Evolutionary conservation across 2,113 vertebrate genomes (phyloP).

Genomic region (Dicerorhinus sumatrensis): DNA sequence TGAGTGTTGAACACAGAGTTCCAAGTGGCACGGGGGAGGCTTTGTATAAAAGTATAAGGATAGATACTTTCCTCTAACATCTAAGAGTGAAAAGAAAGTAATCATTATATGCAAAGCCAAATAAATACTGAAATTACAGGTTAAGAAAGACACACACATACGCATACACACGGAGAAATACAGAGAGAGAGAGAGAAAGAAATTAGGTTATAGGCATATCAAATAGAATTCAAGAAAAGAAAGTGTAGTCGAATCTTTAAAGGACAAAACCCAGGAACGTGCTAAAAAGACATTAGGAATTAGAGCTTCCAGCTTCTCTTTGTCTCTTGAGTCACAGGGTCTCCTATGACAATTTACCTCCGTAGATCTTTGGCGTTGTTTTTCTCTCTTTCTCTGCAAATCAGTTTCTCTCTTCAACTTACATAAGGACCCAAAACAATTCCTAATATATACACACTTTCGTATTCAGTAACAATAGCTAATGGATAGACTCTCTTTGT

Average conservation of each 20-base stretch:
- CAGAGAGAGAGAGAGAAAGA: not conserved
- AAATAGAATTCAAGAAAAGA: not conserved
- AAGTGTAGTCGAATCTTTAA: not conserved
- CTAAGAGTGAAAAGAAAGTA: not conserved
- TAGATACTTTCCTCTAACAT: not conserved
- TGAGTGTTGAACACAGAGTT: not conserved
- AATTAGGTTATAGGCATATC: not conserved
- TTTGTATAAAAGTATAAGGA: not conserved
- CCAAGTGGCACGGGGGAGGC: not conserved
- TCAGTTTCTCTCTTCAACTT: not conserved
- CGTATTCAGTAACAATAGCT: not conserved
- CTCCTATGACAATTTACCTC: not conserved
- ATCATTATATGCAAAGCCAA: not conserved
- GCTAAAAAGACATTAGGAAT: not conserved
- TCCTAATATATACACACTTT: not conserved
- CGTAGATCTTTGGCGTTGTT: not conserved
- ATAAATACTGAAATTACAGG: not conserved
- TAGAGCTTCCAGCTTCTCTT: not conserved
- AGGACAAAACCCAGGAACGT: not conserved
- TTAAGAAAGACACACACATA: not conserved
- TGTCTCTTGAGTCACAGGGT: not conserved
- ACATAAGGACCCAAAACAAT: not conserved
- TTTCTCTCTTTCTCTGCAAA: not conserved
- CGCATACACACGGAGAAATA: not conserved
- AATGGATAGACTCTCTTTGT: not conserved